phyloP scores from a whole-genome alignment of 2,113 vertebrate species.

The Stegostoma tigrinum region DNA sequence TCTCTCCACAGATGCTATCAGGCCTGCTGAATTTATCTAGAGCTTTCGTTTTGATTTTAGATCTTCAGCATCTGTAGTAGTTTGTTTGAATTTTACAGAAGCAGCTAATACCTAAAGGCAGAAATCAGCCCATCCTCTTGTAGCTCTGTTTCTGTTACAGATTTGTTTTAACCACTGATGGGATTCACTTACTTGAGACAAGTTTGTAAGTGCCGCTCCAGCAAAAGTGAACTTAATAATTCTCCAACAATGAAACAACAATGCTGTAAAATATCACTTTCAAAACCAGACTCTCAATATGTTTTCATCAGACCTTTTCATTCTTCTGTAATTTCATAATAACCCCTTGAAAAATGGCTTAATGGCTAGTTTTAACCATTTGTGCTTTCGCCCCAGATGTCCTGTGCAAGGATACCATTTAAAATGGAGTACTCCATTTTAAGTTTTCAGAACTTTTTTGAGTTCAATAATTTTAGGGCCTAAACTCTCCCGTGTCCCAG shows the following conservation, averaged over 20 bases:
- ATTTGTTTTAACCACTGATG: not conserved
- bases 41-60: no score
- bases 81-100: no score
- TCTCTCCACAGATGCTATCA: no score
- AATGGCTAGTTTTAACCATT: not conserved
- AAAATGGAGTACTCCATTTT: no score
- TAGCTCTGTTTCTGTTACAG: not conserved
- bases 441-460: no score
- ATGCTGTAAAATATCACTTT: not conserved
- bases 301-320: not conserved
- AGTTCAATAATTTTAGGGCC: no score
- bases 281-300: not conserved
- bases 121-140: not conserved
- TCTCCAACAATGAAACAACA: not conserved
- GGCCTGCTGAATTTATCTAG: no score
- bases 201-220: not conserved
- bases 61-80: no score
- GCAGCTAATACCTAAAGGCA: not conserved
- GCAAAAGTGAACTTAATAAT: not conserved
- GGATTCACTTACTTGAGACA: not conserved
- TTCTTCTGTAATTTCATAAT: not conserved
- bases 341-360: not conserved
- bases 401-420: not conserved
- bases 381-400: not conserved
- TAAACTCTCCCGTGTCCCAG: no score